Conservation (phyloP, 2,113 vertebrate species). For the Ctenomys sociabilis region DNA sequence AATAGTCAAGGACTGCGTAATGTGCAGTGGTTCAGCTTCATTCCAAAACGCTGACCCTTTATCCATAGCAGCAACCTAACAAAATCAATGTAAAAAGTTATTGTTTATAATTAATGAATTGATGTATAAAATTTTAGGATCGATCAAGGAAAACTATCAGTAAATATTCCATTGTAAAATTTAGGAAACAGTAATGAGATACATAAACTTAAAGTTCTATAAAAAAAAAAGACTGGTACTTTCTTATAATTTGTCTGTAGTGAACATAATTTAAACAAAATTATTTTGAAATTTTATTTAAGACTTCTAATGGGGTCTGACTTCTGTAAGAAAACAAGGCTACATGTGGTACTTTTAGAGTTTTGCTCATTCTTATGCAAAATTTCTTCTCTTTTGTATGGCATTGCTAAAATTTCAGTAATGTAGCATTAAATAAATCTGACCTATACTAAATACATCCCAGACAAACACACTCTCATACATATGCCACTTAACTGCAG, state of each 20-base stretch:
- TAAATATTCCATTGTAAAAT: background rate
- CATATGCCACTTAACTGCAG: conserved; percentile 60
- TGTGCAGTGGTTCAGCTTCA: background rate
- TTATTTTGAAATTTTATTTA: conserved; percentile 54
- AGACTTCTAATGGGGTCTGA: conserved; percentile 9
- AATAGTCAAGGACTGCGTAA: conserved; percentile 20
- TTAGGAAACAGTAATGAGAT: background rate
- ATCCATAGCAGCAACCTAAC: background rate
- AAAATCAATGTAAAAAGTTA: background rate
- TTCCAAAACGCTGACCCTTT: conserved; percentile 21
- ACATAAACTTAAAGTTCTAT: background rate
- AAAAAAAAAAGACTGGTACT: background rate
- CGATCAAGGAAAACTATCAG: background rate
- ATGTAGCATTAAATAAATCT: conserved; percentile 69
- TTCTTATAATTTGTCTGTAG: background rate
- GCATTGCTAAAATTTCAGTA: conserved; percentile 68
- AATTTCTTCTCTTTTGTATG: conserved; percentile 42
- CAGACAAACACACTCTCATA: conserved; percentile 26
- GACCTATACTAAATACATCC: conserved; percentile 47
- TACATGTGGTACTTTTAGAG: conserved; percentile 2
- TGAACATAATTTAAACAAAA: background rate
- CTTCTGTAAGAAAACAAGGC: conserved; percentile 29
- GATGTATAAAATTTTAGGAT: background rate
- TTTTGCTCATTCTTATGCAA: conserved; percentile 32
- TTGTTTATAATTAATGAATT: conserved; percentile 24